These are phyloP conservation scores for Drosophila kanekoi DNA, from an alignment of 2,888 invertebrate species.

Conservation along the genomic window DNA sequence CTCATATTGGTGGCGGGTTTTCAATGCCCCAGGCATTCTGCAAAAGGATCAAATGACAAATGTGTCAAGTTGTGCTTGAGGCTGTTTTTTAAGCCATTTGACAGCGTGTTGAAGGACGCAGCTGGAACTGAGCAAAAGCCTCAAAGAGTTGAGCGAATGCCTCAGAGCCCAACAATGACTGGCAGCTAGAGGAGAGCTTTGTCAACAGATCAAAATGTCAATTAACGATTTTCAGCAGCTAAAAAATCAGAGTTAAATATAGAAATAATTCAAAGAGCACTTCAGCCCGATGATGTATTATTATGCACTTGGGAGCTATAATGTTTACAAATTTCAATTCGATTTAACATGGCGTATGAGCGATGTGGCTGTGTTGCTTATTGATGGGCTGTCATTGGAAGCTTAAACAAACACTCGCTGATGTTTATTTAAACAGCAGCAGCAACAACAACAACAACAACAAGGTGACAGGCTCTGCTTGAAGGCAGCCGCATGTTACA, in stretches of 20 bases:
- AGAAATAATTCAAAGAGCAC: constrained; percentile 19
- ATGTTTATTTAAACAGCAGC: constrained; percentile 34
- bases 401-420: constrained; percentile 55
- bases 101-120: constrained; percentile 2
- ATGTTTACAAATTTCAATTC: constrained; percentile 45
- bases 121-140: neutral
- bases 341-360: constrained; percentile 49
- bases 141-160: constrained; percentile 26
- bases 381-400: constrained; percentile 68
- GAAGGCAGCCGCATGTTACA: constrained; percentile 48
- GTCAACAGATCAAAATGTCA: constrained; percentile 46
- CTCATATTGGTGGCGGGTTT: constrained; percentile 12
- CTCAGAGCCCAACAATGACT: constrained; percentile 20
- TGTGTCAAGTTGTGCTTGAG: constrained; percentile 42
- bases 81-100: constrained; percentile 11
- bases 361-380: constrained; percentile 41
- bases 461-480: constrained; percentile 30
- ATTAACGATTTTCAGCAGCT: constrained; percentile 19
- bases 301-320: constrained; percentile 17
- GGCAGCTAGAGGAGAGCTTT: constrained; percentile 43
- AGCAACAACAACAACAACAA: constrained; percentile 23
- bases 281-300: constrained; percentile 29
- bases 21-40: neutral
- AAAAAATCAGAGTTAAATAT: constrained; percentile 4
- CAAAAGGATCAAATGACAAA: constrained; percentile 66